Evolutionary conservation across 2,113 vertebrate genomes (phyloP).

Genomic region (Chloebia gouldiae): DNA sequence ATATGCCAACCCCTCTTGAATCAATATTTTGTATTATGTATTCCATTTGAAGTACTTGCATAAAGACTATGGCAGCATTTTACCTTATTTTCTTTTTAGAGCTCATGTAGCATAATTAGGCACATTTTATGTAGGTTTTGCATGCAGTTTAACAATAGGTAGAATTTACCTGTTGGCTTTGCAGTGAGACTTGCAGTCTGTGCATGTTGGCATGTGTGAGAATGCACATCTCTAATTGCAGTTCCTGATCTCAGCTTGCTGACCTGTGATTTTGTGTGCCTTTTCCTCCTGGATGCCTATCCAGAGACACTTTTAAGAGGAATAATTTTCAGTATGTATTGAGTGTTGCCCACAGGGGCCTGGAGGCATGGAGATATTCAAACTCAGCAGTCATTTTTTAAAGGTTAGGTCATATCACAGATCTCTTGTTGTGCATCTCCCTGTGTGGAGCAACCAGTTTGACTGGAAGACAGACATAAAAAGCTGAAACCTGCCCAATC

Average conservation of each 20-base stretch:
- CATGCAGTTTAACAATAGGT: not conserved
- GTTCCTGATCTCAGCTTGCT: not conserved
- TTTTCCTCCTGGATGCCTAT: not conserved
- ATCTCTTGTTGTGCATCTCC: not conserved
- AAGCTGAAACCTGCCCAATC: not conserved
- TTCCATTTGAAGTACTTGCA: conserved; percentile 47
- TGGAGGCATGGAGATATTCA: not conserved
- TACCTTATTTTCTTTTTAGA: conserved; percentile 43
- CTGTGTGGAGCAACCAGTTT: not conserved
- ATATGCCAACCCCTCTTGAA: conserved; percentile 44
- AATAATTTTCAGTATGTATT: not conserved
- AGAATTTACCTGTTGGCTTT: not conserved
- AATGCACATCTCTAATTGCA: not conserved
- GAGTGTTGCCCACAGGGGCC: not conserved
- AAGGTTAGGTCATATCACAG: conserved; percentile 8
- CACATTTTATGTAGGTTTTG: not conserved
- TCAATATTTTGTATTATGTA: conserved; percentile 57
- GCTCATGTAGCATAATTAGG: not conserved
- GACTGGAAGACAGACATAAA: not conserved
- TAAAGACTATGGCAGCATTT: not conserved
- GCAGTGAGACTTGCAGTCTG: not conserved
- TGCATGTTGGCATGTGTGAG: not conserved
- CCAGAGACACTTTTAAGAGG: not conserved
- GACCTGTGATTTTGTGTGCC: not conserved
- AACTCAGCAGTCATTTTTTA: not conserved